phyloP scores from a whole-genome alignment of 2,888 invertebrate species.

The Papilio protenor region DNA sequence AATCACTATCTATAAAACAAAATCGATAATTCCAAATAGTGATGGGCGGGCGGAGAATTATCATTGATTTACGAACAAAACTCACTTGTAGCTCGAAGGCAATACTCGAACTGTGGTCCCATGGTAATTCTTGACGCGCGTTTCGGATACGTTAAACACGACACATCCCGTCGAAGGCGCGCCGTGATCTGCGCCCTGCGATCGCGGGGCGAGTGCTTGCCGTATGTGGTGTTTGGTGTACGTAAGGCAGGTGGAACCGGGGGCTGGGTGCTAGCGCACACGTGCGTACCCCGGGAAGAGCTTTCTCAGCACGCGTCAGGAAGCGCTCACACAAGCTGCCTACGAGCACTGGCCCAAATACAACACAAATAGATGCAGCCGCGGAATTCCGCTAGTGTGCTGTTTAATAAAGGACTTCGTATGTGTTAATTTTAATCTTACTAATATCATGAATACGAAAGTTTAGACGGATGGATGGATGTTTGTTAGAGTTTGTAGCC shows the following conservation, averaged over 20 bases:
- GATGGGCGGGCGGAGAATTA: slow-evolving; percentile 25
- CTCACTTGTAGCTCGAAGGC: slow-evolving; percentile 80
- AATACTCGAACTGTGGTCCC: slow-evolving; percentile 82
- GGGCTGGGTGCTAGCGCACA: slow-evolving; percentile 58
- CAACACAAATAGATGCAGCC: slow-evolving; percentile 38
- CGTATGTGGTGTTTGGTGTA: slow-evolving; percentile 24
- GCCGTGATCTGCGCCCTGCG: slow-evolving; percentile 65
- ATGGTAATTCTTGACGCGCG: slow-evolving; percentile 54
- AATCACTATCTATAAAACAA: slow-evolving; percentile 5
- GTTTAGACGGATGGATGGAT: too few species aligned
- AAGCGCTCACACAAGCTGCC: slow-evolving; percentile 53
- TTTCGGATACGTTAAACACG: slow-evolving; percentile 58
- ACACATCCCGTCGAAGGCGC: slow-evolving; percentile 78
- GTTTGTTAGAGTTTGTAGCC: too few species aligned
- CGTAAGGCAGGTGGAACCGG: slow-evolving; percentile 69
- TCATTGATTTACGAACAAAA: slow-evolving; percentile 45
- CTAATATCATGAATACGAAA: too few species aligned
- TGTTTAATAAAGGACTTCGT: not conserved
- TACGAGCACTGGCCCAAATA: slow-evolving; percentile 37
- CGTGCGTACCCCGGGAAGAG: slow-evolving; percentile 76
- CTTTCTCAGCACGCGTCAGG: slow-evolving; percentile 69
- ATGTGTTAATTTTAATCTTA: not conserved
- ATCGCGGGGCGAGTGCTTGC: slow-evolving; percentile 52
- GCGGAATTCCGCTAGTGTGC: slow-evolving; percentile 28
- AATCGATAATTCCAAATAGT: slow-evolving; percentile 9